These are phyloP conservation scores for Anolis carolinensis DNA, from an alignment of 2,113 vertebrate species.

Conservation along the genomic window DNA sequence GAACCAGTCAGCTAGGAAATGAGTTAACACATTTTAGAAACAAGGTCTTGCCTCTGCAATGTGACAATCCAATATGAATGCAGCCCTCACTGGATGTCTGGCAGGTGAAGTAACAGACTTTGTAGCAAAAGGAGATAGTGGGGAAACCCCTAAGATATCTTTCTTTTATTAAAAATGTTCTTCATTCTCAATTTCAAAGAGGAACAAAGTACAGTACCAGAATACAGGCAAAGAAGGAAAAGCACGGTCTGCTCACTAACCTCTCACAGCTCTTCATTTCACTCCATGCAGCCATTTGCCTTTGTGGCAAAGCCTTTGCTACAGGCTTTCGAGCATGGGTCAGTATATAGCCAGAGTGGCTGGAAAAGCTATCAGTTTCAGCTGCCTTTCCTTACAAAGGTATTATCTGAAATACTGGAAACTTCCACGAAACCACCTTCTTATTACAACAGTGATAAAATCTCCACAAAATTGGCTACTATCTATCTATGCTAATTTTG, in stretches of 20 bases:
- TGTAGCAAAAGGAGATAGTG: background rate
- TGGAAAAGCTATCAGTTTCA: background rate
- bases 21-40: slow-evolving; percentile 19
- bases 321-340: slow-evolving; percentile 1
- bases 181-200: background rate
- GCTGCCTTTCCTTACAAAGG: background rate
- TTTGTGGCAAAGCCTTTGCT: slow-evolving; percentile 55
- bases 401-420: background rate
- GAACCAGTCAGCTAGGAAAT: slow-evolving; percentile 1
- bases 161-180: background rate
- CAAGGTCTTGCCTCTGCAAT: slow-evolving; percentile 13
- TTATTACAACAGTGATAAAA: background rate
- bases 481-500: too few species aligned
- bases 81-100: background rate
- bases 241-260: slow-evolving; percentile 37
- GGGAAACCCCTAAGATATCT: background rate
- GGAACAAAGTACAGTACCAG: background rate
- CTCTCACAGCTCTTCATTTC: background rate
- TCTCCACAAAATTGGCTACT: background rate
- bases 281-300: slow-evolving; percentile 62
- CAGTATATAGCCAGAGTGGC: background rate
- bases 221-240: background rate
- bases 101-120: background rate
- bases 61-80: slow-evolving; percentile 16
- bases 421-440: background rate